Evolutionary conservation across 53 echinoderm and acorn worm genomes (phyloP).

Genomic region (Actinopyga echinites): DNA sequence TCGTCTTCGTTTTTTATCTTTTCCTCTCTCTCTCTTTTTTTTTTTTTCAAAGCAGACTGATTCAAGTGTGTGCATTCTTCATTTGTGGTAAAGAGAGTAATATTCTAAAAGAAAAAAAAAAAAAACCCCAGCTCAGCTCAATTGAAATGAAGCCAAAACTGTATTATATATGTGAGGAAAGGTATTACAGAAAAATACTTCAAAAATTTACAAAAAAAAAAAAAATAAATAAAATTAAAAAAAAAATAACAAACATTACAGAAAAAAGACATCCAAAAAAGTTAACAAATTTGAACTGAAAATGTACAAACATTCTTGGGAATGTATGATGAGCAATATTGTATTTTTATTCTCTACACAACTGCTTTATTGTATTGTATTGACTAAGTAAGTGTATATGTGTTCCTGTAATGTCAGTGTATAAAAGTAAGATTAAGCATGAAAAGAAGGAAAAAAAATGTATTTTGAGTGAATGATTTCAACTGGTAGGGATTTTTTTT

Average conservation of each 20-base stretch:
- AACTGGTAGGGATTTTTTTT: no score
- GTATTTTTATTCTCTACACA: conserved; percentile 46
- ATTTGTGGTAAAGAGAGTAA: conserved; percentile 1
- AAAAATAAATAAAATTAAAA: not conserved
- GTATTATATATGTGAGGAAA: conserved; percentile 19
- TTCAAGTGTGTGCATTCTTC: conserved; percentile 41
- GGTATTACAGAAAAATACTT: not conserved
- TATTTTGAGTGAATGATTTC: no score
- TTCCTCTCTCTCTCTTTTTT: not conserved
- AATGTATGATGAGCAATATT: conserved; percentile 48
- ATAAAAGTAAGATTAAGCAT: not conserved
- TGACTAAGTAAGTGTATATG: conserved; percentile 28
- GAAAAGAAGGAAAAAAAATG: no score
- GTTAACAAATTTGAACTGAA: conserved; percentile 21
- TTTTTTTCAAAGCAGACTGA: conserved; percentile 39
- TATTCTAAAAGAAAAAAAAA: conserved; percentile 23
- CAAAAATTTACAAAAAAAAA: not conserved
- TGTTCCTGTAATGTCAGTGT: conserved; percentile 38
- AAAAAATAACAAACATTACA: not conserved
- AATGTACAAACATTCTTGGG: conserved; percentile 24
- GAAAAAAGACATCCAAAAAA: conserved; percentile 11
- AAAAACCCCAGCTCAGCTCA: conserved; percentile 43
- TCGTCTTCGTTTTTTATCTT: not conserved
- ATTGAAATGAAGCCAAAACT: conserved; percentile 40
- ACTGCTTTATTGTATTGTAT: conserved; percentile 46